Base-by-base conservation (phyloP, 2,888 invertebrate species). In the Gastracanthus pulcherrimus region DNA sequence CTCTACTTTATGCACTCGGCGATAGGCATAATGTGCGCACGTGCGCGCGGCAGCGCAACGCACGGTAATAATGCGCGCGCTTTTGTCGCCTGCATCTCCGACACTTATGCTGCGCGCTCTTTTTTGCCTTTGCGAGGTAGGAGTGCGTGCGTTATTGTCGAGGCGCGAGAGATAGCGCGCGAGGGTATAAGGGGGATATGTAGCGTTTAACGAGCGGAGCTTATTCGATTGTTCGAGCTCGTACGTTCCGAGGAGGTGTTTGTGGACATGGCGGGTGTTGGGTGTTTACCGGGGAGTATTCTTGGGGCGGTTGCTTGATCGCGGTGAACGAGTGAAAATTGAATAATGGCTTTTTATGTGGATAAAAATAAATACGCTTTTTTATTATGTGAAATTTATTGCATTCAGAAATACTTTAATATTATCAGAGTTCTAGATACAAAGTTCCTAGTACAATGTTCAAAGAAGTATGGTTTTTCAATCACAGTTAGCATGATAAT, bases 61-160 rank as follows among this genome's bases (percentile, higher is more conserved):
- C 9, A 41, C n/a, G n/a, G 26, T 23, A 55, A 55, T 55, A 55
- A 55, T 23, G 55, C 26, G 11, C 26, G 11, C 26, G 26, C 55
- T 55, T 55, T 55, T n/a, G n/a, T 55, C 55, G 55, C 23, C n/a
- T n/a, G n/a, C 55, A 55, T 55, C 55, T 55, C 55, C 55, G 55
- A 55, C 55, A 55, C 55, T 55, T 55, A 55, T 55, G 55, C 6
- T n/a, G 41, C 41, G 23, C 26, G 26, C 13, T 26, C 55, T n/a
- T 55, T 55, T 48, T 19, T 48, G n/a, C n/a, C n/a, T 55, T 55
- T 55, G 23, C 26, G 19, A 23, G 55, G 55, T 23, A n/a, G n/a
- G n/a, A n/a, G n/a, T 55, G 26, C 23, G 23, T 26, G 26, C 55
- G 55, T 55, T 55, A 55, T 55, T 26, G 55, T 55, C 55, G 55